These are phyloP conservation scores for Orestias chungarensis DNA, from an alignment of 2,797 vertebrate species.

Conservation along the genomic window DNA sequence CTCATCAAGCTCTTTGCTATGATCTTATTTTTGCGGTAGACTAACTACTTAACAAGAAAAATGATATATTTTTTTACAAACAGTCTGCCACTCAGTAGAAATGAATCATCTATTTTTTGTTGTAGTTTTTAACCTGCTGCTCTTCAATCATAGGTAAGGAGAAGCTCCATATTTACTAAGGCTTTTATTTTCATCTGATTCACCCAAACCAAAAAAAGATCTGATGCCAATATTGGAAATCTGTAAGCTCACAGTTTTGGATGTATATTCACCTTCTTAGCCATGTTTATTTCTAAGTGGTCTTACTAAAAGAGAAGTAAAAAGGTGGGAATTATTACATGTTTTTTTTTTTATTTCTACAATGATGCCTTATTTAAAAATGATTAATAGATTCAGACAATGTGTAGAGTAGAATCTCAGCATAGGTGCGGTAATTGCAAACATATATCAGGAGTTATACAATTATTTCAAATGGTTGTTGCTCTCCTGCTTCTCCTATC, in stretches of 20 bases:
- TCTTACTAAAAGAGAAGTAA: constrained; percentile 28
- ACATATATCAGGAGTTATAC: constrained; percentile 25
- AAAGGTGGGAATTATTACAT: constrained; percentile 3
- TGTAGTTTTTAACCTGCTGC: not conserved
- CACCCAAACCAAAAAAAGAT: constrained; percentile 31
- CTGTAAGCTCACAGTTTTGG: constrained; percentile 41
- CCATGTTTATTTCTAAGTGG: constrained; percentile 44
- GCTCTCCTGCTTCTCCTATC: constrained; percentile 28
- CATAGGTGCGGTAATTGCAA: constrained; percentile 30
- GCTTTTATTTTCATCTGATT: constrained; percentile 28
- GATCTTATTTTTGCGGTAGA: constrained; percentile 21
- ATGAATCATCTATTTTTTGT: constrained; percentile 15
- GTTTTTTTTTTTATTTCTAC: constrained; percentile 26
- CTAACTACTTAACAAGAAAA: constrained; percentile 33
- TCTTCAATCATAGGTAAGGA: not conserved
- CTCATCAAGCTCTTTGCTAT: not conserved
- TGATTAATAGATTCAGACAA: constrained; percentile 14
- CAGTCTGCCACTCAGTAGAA: constrained; percentile 39
- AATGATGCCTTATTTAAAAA: constrained; percentile 18
- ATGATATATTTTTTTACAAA: constrained; percentile 26
- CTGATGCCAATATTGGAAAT: constrained; percentile 47
- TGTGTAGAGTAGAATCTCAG: constrained; percentile 10
- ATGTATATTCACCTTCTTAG: constrained; percentile 43
- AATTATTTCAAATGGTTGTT: constrained; percentile 33
- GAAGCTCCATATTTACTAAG: not conserved